Evolutionary conservation across 2,888 invertebrate species (phyloP), one percentile per base, ranked within the genome.

Genomic region (Hypselothyrea guttata): DNA sequence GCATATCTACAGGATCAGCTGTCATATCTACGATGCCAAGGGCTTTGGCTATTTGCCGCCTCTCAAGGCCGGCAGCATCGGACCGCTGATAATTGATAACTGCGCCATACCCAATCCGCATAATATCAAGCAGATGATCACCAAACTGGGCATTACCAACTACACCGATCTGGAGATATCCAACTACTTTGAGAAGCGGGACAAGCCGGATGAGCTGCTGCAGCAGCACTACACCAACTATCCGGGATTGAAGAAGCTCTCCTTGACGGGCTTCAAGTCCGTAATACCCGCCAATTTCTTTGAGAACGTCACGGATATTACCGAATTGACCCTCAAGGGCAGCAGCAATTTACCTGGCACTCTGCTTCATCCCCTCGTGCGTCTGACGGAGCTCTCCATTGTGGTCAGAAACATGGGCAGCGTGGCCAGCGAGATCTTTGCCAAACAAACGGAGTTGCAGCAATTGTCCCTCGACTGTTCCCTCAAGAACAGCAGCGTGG

Each of bases 11-110:
- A 68, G 69, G 28, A 70, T 82, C n/a, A 55, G 62, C 2, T 82
- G 81, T 47, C 71, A 56, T 7, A 69, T 77, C 1, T 76, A 81
- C n/a, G 81, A 81, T 57, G 59, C 63, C 2, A 62, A 73, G 8
- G 84, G 81, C 8, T 84, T 71, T n/a, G 81, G 77, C 1, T 67
- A 75, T 12, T 56, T 82, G 16, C 81, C 81, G 0, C 67, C 77
- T 0, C 52, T 82, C 0, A 61, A 71, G 9, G 71, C 70, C 9
- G 81, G 81, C 4, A 62, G 63, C 7, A 75, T 82, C 9, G 62
- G 55, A 1, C 35, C 42, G 0, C 40, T 82, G 2, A 71, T 57
- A 28, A 71, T 82, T 28, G 63, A 61, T 4, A 77, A 82, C 9
- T 82, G 81, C 5, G 81, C 84, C 11, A 68, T 82, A 30, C 84